Conservation (phyloP, 1,140 invertebrate genomes). For the Vanessa tameamea region DNA sequence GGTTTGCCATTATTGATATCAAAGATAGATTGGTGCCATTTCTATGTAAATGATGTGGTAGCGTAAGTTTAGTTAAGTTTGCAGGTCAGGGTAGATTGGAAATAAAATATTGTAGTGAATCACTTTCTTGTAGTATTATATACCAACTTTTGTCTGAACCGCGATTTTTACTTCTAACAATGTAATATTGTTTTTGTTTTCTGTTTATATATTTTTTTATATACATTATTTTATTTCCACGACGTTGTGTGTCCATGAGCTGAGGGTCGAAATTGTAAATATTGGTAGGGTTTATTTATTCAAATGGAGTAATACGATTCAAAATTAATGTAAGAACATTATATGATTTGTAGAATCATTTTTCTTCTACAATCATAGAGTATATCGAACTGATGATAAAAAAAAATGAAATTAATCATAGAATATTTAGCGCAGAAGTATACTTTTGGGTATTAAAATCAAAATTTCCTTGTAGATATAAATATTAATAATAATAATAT, state of each 20-base stretch:
- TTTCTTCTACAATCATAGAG: conserved; percentile 61
- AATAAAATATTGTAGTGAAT: conserved; percentile 73
- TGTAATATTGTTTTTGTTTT: conserved; percentile 60
- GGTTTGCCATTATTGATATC: conserved; percentile 80
- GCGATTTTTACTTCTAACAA: conserved; percentile 39
- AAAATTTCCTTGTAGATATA: conserved; percentile 78
- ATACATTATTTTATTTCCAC: conserved; percentile 74
- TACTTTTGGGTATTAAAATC: conserved; percentile 74
- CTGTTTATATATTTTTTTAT: conserved; percentile 51
- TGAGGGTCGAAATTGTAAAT: conserved; percentile 78
- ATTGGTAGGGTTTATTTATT: conserved; percentile 78
- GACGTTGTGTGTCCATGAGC: conserved; percentile 78
- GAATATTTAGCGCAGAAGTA: conserved; percentile 74
- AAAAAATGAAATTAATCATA: conserved; percentile 72
- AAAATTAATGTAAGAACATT: conserved; percentile 52
- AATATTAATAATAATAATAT: conserved; percentile 76
- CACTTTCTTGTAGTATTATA: conserved; percentile 61
- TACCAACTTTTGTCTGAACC: conserved; percentile 46
- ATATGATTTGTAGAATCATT: conserved; percentile 60
- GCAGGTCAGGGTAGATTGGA: conserved; percentile 78
- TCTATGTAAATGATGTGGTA: conserved; percentile 78
- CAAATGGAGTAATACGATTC: conserved; percentile 60
- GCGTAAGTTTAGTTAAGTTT: conserved; percentile 79
- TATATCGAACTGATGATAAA: conserved; percentile 68
- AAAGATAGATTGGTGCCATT: conserved; percentile 81